A percentile compares a stretch with the other conserved stretches of the same genome.
These are phyloP conservation scores for Aphaenogaster ashmeadi DNA, from an alignment of 1,140 invertebrate species.

Conservation along the genomic window DNA sequence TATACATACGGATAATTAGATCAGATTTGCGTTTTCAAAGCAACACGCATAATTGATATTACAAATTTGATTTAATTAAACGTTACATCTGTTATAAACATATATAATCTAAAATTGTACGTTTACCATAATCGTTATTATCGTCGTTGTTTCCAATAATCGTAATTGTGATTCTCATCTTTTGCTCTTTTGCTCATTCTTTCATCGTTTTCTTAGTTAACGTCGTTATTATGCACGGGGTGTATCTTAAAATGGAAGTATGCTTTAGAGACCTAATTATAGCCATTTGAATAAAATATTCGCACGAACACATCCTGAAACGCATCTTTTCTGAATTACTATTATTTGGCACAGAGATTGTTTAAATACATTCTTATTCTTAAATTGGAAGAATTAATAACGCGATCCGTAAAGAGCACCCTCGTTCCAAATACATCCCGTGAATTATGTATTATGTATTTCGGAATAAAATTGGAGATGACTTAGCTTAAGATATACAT, in stretches of 20 bases:
- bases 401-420: background rate
- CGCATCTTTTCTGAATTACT: background rate
- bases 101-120: slow-evolving; percentile 67
- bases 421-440: slow-evolving; percentile 48
- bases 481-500: slow-evolving; percentile 60
- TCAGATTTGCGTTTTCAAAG: slow-evolving; percentile 78
- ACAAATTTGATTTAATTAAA: slow-evolving; percentile 81
- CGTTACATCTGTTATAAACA: slow-evolving; percentile 65
- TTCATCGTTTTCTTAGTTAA: slow-evolving; percentile 53
- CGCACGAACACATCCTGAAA: background rate
- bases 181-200: slow-evolving; percentile 36
- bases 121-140: slow-evolving; percentile 67
- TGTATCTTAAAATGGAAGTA: slow-evolving; percentile 48
- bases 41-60: slow-evolving; percentile 84
- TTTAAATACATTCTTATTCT: background rate
- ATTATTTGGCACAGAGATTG: slow-evolving; percentile 41
- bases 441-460: slow-evolving; percentile 42
- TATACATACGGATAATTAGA: background rate
- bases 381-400: slow-evolving; percentile 46
- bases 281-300: slow-evolving; percentile 32
- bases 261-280: slow-evolving; percentile 16
- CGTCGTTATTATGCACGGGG: background rate
- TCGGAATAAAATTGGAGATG: slow-evolving; percentile 46
- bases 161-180: slow-evolving; percentile 62
- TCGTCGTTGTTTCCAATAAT: slow-evolving; percentile 64